Evolutionary conservation across 2,888 invertebrate species (phyloP).

Genomic region (Drosophila leonis): DNA sequence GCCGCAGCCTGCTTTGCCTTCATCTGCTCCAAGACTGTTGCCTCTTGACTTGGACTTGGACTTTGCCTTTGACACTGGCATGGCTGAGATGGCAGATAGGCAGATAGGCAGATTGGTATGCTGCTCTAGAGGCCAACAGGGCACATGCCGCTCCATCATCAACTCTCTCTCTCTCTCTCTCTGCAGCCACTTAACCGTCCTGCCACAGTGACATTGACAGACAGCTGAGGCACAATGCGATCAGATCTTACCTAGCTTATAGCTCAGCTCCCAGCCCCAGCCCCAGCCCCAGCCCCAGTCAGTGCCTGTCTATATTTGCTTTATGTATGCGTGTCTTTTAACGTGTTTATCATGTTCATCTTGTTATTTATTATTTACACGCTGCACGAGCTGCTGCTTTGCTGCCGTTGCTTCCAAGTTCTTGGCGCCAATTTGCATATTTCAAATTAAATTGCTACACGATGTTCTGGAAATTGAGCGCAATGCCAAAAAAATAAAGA

Average conservation of each 20-base stretch:
- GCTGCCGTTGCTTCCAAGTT: not conserved
- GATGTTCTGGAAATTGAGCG: slow-evolving; percentile 23
- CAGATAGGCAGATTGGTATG: not conserved
- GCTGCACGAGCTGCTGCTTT: slow-evolving; percentile 23
- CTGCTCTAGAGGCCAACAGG: not conserved
- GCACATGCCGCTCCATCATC: not conserved
- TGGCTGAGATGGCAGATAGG: slow-evolving; percentile 20
- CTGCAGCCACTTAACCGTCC: not conserved
- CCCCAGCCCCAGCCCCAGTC: not conserved
- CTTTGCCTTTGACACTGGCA: slow-evolving; percentile 24
- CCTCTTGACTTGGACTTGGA: slow-evolving; percentile 5
- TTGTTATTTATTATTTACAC: slow-evolving; percentile 50
- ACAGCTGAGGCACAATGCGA: slow-evolving; percentile 2
- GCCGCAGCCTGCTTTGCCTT: slow-evolving; percentile 2
- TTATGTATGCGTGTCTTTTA: slow-evolving; percentile 1
- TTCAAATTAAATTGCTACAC: slow-evolving; percentile 58
- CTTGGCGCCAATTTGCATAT: slow-evolving; percentile 54
- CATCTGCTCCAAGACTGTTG: slow-evolving; percentile 14
- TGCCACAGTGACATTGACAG: slow-evolving; percentile 11
- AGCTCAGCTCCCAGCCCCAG: not conserved
- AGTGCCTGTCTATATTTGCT: not conserved
- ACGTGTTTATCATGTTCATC: slow-evolving; percentile 40
- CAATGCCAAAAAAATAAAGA: slow-evolving; percentile 3
- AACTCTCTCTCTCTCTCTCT: not conserved
- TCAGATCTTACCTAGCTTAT: slow-evolving; percentile 24